Evolutionary conservation across 2,888 invertebrate genomes (phyloP).

Genomic region (Acronicta alni): DNA sequence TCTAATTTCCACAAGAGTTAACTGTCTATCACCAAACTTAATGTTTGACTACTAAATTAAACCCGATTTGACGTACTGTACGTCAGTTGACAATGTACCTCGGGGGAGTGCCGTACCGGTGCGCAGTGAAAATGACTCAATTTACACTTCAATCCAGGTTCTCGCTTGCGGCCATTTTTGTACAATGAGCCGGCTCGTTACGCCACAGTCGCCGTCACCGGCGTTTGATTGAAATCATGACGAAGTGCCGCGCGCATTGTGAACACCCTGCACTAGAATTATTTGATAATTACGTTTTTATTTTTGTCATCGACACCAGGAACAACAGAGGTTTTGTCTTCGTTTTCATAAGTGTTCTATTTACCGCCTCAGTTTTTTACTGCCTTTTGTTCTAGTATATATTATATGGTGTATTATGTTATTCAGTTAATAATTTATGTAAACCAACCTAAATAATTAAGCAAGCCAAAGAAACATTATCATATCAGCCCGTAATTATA

Average conservation of each 20-base stretch:
- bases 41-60: background rate
- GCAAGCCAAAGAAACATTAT: too few species aligned
- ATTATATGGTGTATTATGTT: too few species aligned
- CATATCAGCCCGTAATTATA: too few species aligned
- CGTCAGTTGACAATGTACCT: background rate
- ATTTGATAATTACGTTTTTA: constrained; percentile 10
- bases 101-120: constrained; percentile 53
- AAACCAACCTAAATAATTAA: too few species aligned
- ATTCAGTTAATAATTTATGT: too few species aligned
- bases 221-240: constrained; percentile 64
- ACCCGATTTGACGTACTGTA: constrained; percentile 12
- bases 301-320: background rate
- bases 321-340: background rate
- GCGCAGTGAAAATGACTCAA: constrained; percentile 80
- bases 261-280: constrained; percentile 4
- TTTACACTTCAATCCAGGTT: constrained; percentile 88
- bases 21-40: too few species aligned
- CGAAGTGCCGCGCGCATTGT: constrained; percentile 22
- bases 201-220: constrained; percentile 37
- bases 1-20: too few species aligned
- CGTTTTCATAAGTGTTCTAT: too few species aligned
- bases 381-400: too few species aligned
- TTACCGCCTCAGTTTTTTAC: too few species aligned
- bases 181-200: constrained; percentile 62
- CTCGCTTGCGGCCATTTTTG: constrained; percentile 86